Percentiles rank a stretch among this genome's conserved stretches.
phyloP scores from a whole-genome alignment of 2,888 invertebrate species.

The Nomada ruficornis region DNA sequence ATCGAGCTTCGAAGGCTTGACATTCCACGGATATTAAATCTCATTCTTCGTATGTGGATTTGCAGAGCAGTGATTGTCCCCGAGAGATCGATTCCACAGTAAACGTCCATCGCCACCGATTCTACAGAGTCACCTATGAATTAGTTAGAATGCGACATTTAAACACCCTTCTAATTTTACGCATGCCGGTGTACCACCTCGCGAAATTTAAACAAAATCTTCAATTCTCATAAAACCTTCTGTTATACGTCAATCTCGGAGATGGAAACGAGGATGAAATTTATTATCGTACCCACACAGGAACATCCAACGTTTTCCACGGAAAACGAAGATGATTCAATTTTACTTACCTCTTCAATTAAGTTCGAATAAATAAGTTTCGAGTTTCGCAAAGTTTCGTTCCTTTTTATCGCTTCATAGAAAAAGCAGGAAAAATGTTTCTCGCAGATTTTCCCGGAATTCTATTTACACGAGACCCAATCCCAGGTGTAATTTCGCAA shows the following conservation, averaged over 20 bases:
- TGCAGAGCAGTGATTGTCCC: neutral
- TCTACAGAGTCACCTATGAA: neutral
- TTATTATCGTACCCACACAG: too few species aligned
- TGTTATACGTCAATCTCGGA: too few species aligned
- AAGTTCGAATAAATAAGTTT: neutral
- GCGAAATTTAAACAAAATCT: too few species aligned
- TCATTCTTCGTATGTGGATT: neutral
- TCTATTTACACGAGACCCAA: conserved; percentile 19
- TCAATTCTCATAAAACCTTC: too few species aligned
- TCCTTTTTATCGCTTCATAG: too few species aligned
- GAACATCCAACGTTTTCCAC: too few species aligned
- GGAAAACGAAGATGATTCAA: too few species aligned
- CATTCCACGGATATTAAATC: conserved; percentile 16
- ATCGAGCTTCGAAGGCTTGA: neutral
- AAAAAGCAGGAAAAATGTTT: conserved; percentile 18
- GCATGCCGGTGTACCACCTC: too few species aligned
- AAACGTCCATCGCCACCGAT: neutral
- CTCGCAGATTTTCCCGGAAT: conserved; percentile 3
- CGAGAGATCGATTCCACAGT: neutral
- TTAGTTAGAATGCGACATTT: neutral
- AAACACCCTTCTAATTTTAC: neutral
- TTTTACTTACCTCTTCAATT: too few species aligned
- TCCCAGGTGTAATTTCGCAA: conserved; percentile 34
- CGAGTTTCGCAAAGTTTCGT: neutral
- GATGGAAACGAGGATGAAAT: too few species aligned